Evolutionary conservation across 2,797 vertebrate species (phyloP), one percentile per base, ranked within the genome.

Genomic region (Euphonia xanthogaster): DNA sequence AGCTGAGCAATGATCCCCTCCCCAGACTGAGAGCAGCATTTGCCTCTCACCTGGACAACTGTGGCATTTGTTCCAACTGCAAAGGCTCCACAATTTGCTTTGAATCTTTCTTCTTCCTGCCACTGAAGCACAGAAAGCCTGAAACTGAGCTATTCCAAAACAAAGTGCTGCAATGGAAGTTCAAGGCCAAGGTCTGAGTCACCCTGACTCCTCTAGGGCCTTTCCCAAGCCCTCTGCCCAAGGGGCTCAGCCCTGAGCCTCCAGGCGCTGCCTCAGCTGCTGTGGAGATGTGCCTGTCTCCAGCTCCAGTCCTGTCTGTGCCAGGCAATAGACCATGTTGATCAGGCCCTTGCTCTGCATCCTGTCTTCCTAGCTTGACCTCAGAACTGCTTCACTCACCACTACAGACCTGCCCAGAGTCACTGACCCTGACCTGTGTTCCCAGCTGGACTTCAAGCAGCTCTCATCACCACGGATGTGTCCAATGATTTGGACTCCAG

Each of bases 401-500:
- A 10, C 28, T 28, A 2, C 0, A 0, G 48, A 70, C 53, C 33
- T 61, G 31, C 15, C 44, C 18, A 22, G 20, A 19, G 28, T 40
- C 50, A 37, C 74, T 53, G 54, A 30, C n/a, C 37, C 39, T 22
- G n/a, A 68, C 21, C 3, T 17, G 23, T 5, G 0, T 4, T 89
- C 80, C 65, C 55, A 50, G 24, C 48, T 70, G 35, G 35, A 30
- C 20, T 58, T 44, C 1, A 2, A 25, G 44, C 14, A 45, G 11
- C 12, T 6, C 37, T 71, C 21, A 19, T 45, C 33, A 57, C 50
- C 47, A 18, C 0, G 0, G 39, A 33, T 1, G 0, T 12, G 17
- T 25, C 51, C 73, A 53, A 6, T 10, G 24, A 70, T 25, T 10
- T 9, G n/a, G 30, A 61, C 21, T 62, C 51, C 12, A 53, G 25